Evolutionary conservation across 2,113 vertebrate genomes (phyloP), one percentile per base, ranked within the genome.

Genomic region (Megaleporinus macrocephalus): DNA sequence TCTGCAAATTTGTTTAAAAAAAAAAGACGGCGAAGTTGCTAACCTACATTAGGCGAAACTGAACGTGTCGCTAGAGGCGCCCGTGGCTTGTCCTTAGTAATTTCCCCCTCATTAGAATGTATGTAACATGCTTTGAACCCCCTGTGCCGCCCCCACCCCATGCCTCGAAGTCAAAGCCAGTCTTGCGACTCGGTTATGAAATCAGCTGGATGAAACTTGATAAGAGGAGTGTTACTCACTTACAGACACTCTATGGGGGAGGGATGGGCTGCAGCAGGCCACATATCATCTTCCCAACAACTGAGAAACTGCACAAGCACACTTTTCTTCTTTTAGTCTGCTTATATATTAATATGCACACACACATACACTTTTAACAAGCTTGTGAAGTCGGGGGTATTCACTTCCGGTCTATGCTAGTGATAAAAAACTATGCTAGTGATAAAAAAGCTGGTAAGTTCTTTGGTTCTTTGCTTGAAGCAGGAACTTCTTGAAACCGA

Each of bases 121-220:
- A 22, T 20, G 76, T 53, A 1, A 22, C 41, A 47, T 15, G 59
- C 53, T 24, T 51, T 22, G 0, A n/a, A 36, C 14, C 41, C 59
- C n/a, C n/a, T n/a, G n/a, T n/a, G n/a, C n/a, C n/a, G n/a, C n/a
- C n/a, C n/a, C n/a, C n/a, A n/a, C n/a, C n/a, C 33, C 27, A 26
- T 14, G 16, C 16, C 59, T 49, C n/a, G 63, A 18, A 80, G 20
- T n/a, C 22, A 16, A 51, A 9, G 24, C 41, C 6, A 59, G 36
- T 6, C 57, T 26, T 61, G 26, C n/a, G 15, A 71, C 44, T 20
- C 26, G 44, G 59, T 73, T 57, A 80, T 73, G 70, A 80, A 80
- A 65, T 73, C 18, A 30, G 18, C 41, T 80, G 36, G 44, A 59
- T 71, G 53, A 72, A 79, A 79, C 44, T 29, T 49, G 53, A 59